Evolutionary conservation across 2,888 invertebrate species (phyloP), one percentile per base, ranked within the genome.

Genomic region (Agrilus cyanescens): DNA sequence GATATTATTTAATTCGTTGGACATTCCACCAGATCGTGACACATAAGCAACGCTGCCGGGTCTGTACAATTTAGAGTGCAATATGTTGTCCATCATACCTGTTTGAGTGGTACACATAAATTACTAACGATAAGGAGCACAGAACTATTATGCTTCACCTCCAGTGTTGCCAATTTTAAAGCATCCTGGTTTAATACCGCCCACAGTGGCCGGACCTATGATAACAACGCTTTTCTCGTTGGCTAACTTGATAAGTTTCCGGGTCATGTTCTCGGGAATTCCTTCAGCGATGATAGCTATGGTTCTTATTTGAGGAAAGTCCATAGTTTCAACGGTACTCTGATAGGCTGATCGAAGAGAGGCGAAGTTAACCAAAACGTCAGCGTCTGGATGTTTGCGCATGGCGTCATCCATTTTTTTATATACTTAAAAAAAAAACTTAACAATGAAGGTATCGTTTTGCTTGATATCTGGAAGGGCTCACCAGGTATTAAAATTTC

Each of bases 121-220:
- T 29, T 1, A 6, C 20, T 37, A 37, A 30, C 18, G 20, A 33
- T 12, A n/a, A 14, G 4, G 2, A 15, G 18, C 2, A 32, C 14
- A 12, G n/a, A 12, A 12, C 8, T 20, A 41, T 25, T 25, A 3
- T 10, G 2, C 10, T 35, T 44, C 40, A 53, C 98, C 98, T 12
- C 97, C 98, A 0, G 98, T 98, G 72, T 98, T 98, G 43, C 96
- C 96, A 55, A 98, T 98, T 71, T 97, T 98, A 69, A 98, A 96
- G 65, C 96, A 94, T 2, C 97, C 98, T 0, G 98, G 97, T 58
- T 97, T 96, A 44, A 98, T 86, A 4, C 97, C 98, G 37, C 98
- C 98, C 32, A 98, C 91, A 0, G 91, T 91, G 0, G 95, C 95
- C 0, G 96, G 12, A 86, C 96, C 68, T 41, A 68, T 68, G 16